Conservation (phyloP, 1,140 invertebrate species). For the Holcopasites calliopsidis region DNA sequence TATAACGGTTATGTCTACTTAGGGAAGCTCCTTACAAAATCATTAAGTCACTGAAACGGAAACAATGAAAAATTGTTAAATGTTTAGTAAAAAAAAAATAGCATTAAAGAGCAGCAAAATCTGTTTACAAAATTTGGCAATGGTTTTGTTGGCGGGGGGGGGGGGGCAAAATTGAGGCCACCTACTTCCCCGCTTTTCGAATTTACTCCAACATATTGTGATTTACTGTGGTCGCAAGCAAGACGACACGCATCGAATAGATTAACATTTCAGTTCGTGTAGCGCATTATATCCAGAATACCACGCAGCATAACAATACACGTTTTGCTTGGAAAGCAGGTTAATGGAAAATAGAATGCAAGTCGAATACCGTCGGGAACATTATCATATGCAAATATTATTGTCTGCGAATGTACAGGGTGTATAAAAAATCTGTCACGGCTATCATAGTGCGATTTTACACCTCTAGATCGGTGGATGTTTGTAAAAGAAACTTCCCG, state of each 20-base stretch:
- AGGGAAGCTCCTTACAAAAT: too few species aligned
- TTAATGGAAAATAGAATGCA: constrained; percentile 55
- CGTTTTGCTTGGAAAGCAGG: constrained; percentile 54
- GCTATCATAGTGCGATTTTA: too few species aligned
- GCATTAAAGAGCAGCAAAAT: not conserved
- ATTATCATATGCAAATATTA: not conserved
- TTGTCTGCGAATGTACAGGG: too few species aligned
- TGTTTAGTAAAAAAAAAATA: not conserved
- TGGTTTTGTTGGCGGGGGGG: not conserved
- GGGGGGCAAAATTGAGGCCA: not conserved
- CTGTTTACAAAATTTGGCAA: not conserved
- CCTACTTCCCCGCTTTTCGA: not conserved
- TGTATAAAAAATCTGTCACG: too few species aligned
- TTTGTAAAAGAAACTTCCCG: too few species aligned
- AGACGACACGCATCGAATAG: constrained; percentile 36
- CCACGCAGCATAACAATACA: constrained; percentile 55
- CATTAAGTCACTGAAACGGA: too few species aligned
- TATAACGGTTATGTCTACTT: too few species aligned
- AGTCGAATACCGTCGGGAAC: constrained; percentile 38
- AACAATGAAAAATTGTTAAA: too few species aligned
- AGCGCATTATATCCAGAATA: constrained; percentile 26
- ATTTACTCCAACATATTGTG: constrained; percentile 21
- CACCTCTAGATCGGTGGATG: too few species aligned
- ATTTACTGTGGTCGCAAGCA: constrained; percentile 30
- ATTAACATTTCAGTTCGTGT: constrained; percentile 46